Base-by-base conservation (phyloP, 2,888 invertebrate genomes). In the Callyntrura guangdongensis region DNA sequence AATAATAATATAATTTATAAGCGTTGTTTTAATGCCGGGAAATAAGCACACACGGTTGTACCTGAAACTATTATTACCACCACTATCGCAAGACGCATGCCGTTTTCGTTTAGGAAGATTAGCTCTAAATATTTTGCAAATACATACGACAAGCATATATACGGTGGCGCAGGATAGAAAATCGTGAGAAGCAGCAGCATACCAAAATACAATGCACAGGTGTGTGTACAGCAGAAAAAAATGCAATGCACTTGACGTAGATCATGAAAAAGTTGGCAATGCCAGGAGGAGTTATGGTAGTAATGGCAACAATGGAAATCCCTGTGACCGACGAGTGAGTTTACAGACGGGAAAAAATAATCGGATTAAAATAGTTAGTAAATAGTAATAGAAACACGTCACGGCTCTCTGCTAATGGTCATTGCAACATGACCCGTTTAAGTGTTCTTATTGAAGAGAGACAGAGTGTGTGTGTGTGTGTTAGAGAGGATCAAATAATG, bases 231-330 rank as follows among this genome's bases (percentile, higher is more conserved):
- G n/a, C 6, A 59, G n/a, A 17, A 17, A 2, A 59, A 17, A 59
- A 17, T 14, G 17, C 59, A 59, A 22, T 64, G 67, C 67, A 69
- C 67, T 69, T 69, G 67, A 69, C 25, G 64, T 14, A 69, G 27
- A 45, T 72, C 72, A 47, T 72, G 72, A 72, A 72, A 36, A 72
- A 25, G 27, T 27, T 36, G n/a, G 27, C 67, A 67, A 25, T 64
- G 64, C 25, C 22, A 59, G 59, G 36, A 36, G 36, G 59, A 17
- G 27, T 67, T 36, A 20, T 2, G 36, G 36, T 27, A n/a, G 45
- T n/a, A n/a, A 17, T n/a, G n/a, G 72, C 72, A 72, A 72, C 17
- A n/a, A 72, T 36, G 45, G 45, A 72, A 72, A 72, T 45, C 47
- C 17, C 67, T 69, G 67, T 36, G 67, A 69, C 67, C 14, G 17